These are phyloP conservation scores for Gnathonemus echidnorhynchus DNA, from an alignment of 2,113 vertebrate species.

Conservation along the genomic window DNA sequence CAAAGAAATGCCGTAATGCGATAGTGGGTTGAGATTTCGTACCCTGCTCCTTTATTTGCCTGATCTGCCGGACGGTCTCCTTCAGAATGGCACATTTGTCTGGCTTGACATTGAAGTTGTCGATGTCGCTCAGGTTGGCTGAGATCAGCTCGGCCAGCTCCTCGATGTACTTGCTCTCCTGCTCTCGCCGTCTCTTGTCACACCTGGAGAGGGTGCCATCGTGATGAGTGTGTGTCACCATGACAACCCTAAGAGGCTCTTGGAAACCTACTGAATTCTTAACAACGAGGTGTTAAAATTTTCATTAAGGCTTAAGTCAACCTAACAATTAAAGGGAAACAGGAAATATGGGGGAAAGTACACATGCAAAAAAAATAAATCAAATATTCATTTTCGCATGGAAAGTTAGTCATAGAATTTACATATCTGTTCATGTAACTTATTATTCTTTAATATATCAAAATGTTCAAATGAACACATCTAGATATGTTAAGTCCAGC, in stretches of 20 bases:
- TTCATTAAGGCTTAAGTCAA: background rate
- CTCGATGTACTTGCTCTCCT: conserved; percentile 98
- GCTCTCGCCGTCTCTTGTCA: conserved; percentile 93
- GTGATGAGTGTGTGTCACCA: conserved; percentile 1
- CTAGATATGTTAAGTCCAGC: background rate
- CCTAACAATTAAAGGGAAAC: background rate
- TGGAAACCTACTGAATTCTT: background rate
- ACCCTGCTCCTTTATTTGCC: conserved; percentile 99
- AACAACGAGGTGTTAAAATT: background rate
- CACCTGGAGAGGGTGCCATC: conserved; percentile 57
- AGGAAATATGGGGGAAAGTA: background rate
- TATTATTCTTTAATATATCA: background rate
- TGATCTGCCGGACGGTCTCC: conserved; percentile 96
- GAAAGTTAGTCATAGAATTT: background rate
- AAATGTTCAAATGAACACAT: background rate
- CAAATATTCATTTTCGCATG: background rate
- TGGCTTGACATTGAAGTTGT: conserved; percentile 98
- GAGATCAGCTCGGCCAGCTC: conserved; percentile 97
- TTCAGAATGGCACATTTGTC: conserved; percentile 99
- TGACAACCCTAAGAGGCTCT: background rate
- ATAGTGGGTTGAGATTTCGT: conserved; percentile 23
- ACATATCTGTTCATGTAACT: background rate
- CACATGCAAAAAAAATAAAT: background rate
- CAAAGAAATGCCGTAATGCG: too few relatives aligned
- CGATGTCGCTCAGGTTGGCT: conserved; percentile 95